phyloP scores from a whole-genome alignment of 2,888 invertebrate species.

The Aspidiotus destructor region DNA sequence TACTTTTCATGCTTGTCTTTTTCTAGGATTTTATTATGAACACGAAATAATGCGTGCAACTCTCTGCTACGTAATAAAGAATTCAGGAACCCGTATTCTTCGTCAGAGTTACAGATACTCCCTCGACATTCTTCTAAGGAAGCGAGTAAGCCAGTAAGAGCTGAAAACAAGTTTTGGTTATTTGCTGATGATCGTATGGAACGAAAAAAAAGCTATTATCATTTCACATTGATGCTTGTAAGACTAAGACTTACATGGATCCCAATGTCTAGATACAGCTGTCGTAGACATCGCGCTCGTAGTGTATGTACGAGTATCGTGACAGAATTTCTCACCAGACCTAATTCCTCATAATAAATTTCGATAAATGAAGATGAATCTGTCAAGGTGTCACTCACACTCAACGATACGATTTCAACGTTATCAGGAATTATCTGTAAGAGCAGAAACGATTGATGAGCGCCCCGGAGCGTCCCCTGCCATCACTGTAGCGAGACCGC shows the following conservation, averaged over 20 bases:
- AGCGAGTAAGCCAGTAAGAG: slow-evolving; percentile 62
- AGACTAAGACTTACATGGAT: slow-evolving; percentile 48
- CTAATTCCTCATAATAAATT: too few relatives aligned
- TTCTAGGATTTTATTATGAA: slow-evolving; percentile 77
- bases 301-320: too few relatives aligned
- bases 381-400: too few relatives aligned
- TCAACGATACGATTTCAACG: too few relatives aligned
- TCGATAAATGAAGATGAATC: too few relatives aligned
- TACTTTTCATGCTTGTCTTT: slow-evolving; percentile 70
- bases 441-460: too few relatives aligned
- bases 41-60: slow-evolving; percentile 79
- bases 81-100: slow-evolving; percentile 76
- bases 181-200: neutral
- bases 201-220: neutral
- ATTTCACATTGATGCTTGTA: neutral
- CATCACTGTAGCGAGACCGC: too few relatives aligned
- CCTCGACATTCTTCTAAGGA: slow-evolving; percentile 73
- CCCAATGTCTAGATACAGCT: slow-evolving; percentile 53
- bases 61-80: slow-evolving; percentile 76
- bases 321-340: too few relatives aligned
- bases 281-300: slow-evolving; percentile 48
- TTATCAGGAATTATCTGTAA: too few relatives aligned
- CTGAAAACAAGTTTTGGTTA: slow-evolving; percentile 15
- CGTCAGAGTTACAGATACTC: slow-evolving; percentile 56
- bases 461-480: too few relatives aligned